Conservation (phyloP, 2,797 vertebrate species). For the Lacerta agilis region DNA sequence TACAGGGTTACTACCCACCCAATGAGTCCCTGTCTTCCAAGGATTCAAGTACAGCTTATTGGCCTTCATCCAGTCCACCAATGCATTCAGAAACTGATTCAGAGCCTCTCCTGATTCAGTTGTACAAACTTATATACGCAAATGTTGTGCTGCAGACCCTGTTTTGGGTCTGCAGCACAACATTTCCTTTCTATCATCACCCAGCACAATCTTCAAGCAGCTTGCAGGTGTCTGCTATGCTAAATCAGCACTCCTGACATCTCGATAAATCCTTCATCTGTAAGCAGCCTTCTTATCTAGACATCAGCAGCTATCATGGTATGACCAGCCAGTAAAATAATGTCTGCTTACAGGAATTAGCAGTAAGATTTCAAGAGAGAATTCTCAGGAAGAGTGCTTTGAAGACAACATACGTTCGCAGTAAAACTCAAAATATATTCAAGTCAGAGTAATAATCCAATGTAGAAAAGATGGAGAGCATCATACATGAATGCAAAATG, state of each 20-base stretch:
- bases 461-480: background rate
- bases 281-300: background rate
- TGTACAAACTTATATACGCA: background rate
- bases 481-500: background rate
- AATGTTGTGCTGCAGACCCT: no score
- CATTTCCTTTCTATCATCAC: background rate
- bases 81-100: no score
- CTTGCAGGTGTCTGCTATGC: background rate
- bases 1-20: no score
- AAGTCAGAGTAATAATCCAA: background rate
- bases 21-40: no score
- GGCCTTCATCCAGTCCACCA: no score
- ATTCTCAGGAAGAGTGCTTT: background rate
- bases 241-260: background rate
- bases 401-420: background rate
- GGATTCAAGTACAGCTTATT: no score
- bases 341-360: background rate
- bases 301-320: background rate
- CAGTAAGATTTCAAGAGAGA: background rate
- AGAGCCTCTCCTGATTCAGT: background rate
- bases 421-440: background rate
- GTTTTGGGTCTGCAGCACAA: no score
- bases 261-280: background rate
- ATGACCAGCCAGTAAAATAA: background rate
- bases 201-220: background rate